These are phyloP conservation scores for Prenolepis imparis DNA, from an alignment of 2,888 invertebrate species.

Conservation along the genomic window DNA sequence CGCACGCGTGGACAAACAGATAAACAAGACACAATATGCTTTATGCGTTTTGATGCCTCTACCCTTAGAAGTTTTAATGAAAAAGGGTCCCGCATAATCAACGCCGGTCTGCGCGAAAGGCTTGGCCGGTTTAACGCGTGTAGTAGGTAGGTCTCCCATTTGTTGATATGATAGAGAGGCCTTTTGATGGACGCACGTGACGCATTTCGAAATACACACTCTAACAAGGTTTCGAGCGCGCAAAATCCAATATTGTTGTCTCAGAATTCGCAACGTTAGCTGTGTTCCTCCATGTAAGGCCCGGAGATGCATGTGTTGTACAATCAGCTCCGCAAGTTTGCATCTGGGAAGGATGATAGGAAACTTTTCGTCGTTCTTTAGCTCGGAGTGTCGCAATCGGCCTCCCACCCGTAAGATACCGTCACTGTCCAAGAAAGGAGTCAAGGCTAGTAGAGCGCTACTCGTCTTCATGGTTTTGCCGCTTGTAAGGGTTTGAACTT, in stretches of 20 bases:
- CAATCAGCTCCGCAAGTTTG: neutral
- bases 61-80: neutral
- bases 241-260: neutral
- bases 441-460: neutral
- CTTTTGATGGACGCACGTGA: neutral
- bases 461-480: neutral
- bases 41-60: too few relatives aligned
- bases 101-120: neutral
- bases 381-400: neutral
- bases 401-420: conserved; percentile 2
- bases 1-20: too few relatives aligned
- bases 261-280: neutral
- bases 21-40: too few relatives aligned
- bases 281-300: neutral
- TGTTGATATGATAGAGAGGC: neutral
- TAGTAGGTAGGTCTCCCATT: conserved; percentile 4
- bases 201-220: neutral
- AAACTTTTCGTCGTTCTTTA: neutral
- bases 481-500: neutral
- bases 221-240: neutral
- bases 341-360: neutral
- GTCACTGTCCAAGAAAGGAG: neutral
- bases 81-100: conserved; percentile 25
- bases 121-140: neutral
- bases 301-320: neutral